Base-by-base conservation (phyloP, 1,140 invertebrate genomes). In the Aphelenchoides fujianensis region DNA sequence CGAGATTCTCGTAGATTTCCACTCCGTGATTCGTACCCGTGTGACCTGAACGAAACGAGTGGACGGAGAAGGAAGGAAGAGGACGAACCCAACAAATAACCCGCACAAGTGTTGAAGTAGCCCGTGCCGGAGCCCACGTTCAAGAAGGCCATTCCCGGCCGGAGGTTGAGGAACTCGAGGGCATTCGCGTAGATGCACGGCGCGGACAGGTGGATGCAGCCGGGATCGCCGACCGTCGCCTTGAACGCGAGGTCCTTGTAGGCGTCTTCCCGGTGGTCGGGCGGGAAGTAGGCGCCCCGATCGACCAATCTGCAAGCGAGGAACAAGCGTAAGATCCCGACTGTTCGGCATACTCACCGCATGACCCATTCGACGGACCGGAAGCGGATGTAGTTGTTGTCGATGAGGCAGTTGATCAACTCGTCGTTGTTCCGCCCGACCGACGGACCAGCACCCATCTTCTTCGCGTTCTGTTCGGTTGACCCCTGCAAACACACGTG, bases 181-280 rank as follows among this genome's bases (percentile, higher is more conserved):
- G 93, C 92, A 86, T 92, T 90, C 69, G 91, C 90, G 84, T 95
- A 95, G 77, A 95, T 92, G 85, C 92, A 94, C 7, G 93, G 93
- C 1, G 93, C 92, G 16, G 92, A 95, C 71, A 95, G 84, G 85
- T 95, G 93, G 68, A 94, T 68, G 70, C 86, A 89, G 1, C 90
- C 91, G 85, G 89, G 87, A 28, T 64, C 27, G 7, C 71, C 72
- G 12, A 12, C 52, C 2, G 55, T 55, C 35, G 62, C 59, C 84
- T 91, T 91, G 92, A 92, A 94, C 12, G 93, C 92, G 59, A 90
- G 82, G 82, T 93, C 91, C 85, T 90, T 90, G 78, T 95, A 94
- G 1, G 92, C 92, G 80, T 86, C 88, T 31, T 89, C 87, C 76
- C 88, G 85, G 69, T 88, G 85, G 30, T 89, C 89, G 0, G 89